phyloP scores from a whole-genome alignment of 2,888 invertebrate genomes.

The Drymonia ruficornis region DNA sequence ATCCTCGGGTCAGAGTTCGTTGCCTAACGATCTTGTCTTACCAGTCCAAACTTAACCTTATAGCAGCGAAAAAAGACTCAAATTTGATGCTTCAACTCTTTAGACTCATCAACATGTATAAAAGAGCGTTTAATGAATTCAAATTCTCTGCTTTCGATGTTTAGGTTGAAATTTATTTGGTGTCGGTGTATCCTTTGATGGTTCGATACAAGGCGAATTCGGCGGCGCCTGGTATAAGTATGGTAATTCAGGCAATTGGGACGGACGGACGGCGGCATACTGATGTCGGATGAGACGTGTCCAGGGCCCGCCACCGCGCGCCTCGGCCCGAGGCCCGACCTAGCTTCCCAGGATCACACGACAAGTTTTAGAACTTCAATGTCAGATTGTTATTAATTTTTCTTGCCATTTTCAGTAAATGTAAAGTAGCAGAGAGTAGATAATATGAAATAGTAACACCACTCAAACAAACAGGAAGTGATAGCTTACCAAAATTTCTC shows the following conservation, averaged over 20 bases:
- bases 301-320: too few relatives aligned
- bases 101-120: constrained; percentile 10
- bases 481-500: too few relatives aligned
- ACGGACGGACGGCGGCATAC: constrained; percentile 53
- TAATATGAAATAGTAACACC: too few relatives aligned
- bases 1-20: constrained; percentile 68
- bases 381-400: constrained; percentile 23
- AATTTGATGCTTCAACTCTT: constrained; percentile 26
- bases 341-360: constrained; percentile 25
- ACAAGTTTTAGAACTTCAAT: constrained; percentile 20
- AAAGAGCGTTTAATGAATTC: constrained; percentile 25
- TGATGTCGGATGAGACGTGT: constrained; percentile 43
- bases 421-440: too few relatives aligned
- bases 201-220: constrained; percentile 63
- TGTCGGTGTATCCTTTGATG: constrained; percentile 64
- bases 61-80: constrained; percentile 21
- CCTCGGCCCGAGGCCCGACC: too few relatives aligned
- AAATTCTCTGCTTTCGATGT: constrained; percentile 29
- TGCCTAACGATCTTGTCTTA: constrained; percentile 44
- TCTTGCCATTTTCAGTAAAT: constrained; percentile 3
- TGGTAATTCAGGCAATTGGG: constrained; percentile 77
- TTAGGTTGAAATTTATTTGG: constrained; percentile 39
- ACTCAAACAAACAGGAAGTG: too few relatives aligned
- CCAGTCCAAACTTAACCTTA: constrained; percentile 29
- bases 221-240: constrained; percentile 70